Conservation (phyloP, 2,797 vertebrate species). For the Hippoglossus hippoglossus region DNA sequence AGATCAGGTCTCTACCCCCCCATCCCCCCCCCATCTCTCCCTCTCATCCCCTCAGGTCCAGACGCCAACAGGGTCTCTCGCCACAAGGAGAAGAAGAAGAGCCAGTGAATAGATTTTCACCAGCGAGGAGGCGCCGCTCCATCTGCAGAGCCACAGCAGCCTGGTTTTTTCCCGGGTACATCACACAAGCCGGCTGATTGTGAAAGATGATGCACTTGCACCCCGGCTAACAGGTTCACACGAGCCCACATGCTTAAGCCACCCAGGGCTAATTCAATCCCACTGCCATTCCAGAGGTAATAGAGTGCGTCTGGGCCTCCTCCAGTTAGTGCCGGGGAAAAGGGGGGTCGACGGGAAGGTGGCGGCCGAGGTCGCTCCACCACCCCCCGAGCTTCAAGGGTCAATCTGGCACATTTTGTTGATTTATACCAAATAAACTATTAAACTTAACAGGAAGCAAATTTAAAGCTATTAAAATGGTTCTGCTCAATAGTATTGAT, state of each 20-base stretch:
- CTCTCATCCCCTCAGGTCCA: not conserved
- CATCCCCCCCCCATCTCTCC: conserved; percentile 1
- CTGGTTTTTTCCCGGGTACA: conserved; percentile 65
- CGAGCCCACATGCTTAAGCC: conserved; percentile 77
- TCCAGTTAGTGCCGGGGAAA: conserved; percentile 33
- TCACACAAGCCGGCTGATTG: conserved; percentile 72
- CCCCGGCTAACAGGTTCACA: conserved; percentile 75
- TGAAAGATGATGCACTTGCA: conserved; percentile 78
- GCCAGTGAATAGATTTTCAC: conserved; percentile 61
- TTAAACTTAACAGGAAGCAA: not conserved
- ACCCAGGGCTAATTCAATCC: conserved; percentile 78
- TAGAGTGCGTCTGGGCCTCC: conserved; percentile 51
- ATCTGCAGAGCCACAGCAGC: conserved; percentile 69
- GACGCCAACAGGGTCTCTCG: conserved; percentile 27
- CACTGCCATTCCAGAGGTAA: conserved; percentile 66
- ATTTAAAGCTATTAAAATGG: too few relatives aligned
- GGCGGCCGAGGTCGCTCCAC: conserved; percentile 12
- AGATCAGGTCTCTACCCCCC: too few relatives aligned
- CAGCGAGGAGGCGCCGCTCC: conserved; percentile 60
- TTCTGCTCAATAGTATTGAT: too few relatives aligned
- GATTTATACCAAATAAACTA: not conserved
- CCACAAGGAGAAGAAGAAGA: not conserved
- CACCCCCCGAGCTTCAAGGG: conserved; percentile 13
- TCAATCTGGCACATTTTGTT: conserved; percentile 9
- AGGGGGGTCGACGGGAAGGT: conserved; percentile 40